phyloP scores from a whole-genome alignment of 1,140 invertebrate genomes.

The Homalodisca vitripennis region DNA sequence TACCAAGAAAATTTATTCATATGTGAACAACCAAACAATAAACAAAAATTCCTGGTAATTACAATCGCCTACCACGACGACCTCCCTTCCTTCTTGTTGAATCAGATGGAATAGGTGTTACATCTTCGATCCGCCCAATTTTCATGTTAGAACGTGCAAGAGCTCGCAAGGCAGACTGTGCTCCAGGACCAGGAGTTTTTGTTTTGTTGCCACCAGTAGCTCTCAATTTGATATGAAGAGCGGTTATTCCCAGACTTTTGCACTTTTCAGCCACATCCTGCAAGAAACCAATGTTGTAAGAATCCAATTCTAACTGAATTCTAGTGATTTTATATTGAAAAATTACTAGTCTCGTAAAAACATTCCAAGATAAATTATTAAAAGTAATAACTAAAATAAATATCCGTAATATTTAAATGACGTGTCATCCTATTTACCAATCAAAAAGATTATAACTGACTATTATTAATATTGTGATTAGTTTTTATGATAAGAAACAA shows the following conservation, averaged over 20 bases:
- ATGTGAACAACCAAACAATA: no score
- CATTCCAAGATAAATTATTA: no score
- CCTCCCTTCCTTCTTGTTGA: slow-evolving; percentile 99
- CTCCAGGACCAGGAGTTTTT: slow-evolving; percentile 97
- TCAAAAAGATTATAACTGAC: no score
- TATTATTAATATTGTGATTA: no score
- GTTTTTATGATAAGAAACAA: no score
- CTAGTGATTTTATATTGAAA: no score
- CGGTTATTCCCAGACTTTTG: slow-evolving; percentile 94
- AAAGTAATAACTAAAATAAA: no score
- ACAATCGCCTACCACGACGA: slow-evolving; percentile 97
- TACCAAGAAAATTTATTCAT: slow-evolving; percentile 16
- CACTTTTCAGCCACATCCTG: slow-evolving; percentile 99
- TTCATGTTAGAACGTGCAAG: slow-evolving; percentile 98
- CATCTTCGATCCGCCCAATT: slow-evolving; percentile 99
- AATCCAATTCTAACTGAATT: no score
- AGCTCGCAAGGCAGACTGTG: slow-evolving; percentile 96
- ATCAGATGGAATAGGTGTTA: slow-evolving; percentile 99
- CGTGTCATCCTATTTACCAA: no score
- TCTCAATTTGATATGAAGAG: slow-evolving; percentile 96
- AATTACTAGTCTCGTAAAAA: no score
- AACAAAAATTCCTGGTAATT: slow-evolving; percentile 50
- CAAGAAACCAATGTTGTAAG: slow-evolving; percentile 44
- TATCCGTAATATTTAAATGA: no score
- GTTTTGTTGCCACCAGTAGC: slow-evolving; percentile 98